Evolutionary conservation across 64 coral and sea anemone genomes (phyloP).

Genomic region (Stichodactyla mertensii): DNA sequence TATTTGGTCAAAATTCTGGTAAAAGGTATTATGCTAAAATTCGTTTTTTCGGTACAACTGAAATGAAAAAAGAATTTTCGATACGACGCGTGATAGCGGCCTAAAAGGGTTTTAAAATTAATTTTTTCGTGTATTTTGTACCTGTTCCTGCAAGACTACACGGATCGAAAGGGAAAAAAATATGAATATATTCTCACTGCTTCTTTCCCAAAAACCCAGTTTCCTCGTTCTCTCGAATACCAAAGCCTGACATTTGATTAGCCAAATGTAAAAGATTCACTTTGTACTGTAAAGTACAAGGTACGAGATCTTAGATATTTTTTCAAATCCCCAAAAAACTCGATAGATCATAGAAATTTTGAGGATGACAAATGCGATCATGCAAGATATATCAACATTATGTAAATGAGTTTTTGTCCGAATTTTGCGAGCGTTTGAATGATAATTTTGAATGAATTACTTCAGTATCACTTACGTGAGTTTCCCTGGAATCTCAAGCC

Average conservation of each 20-base stretch:
- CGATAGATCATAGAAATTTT: slow-evolving; percentile 12
- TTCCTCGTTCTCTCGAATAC: not conserved
- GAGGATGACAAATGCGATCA: slow-evolving; percentile 12
- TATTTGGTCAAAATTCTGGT: not conserved
- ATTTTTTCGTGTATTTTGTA: not conserved
- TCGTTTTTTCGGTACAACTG: not conserved
- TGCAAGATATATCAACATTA: slow-evolving; percentile 20
- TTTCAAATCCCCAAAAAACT: not conserved
- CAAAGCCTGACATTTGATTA: not conserved
- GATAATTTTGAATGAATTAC: slow-evolving; percentile 14
- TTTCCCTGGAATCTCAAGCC: slow-evolving; percentile 3
- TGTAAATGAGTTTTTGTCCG: not conserved
- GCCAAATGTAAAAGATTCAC: not conserved
- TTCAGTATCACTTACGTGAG: not conserved
- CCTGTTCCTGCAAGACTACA: not conserved
- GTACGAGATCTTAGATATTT: slow-evolving; percentile 3
- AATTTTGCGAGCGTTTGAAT: slow-evolving; percentile 6
- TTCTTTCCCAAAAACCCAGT: not conserved
- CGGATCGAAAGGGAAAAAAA: not conserved
- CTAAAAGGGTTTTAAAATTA: not conserved
- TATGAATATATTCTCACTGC: not conserved
- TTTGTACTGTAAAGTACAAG: not conserved
- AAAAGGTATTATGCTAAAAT: not conserved
- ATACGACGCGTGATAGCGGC: not conserved
- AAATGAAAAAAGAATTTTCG: not conserved